Base-by-base conservation (phyloP, 2,113 vertebrate genomes). In the Dasypus novemcinctus region DNA sequence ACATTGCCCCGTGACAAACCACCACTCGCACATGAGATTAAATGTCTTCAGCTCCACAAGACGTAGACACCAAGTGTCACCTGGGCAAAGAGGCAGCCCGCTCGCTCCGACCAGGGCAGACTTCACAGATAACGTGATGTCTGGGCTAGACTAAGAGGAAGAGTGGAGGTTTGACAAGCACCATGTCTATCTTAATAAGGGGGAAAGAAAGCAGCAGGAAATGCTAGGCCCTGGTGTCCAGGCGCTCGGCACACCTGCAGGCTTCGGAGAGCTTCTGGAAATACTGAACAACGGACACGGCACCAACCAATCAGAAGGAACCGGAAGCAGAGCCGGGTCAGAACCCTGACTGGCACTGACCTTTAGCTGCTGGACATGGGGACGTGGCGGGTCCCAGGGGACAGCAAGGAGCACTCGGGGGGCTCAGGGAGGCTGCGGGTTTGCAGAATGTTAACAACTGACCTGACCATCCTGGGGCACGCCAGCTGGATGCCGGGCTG, bases 391-490 rank as follows among this genome's bases (percentile, higher is more conserved):
- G 68, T 72, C 36, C 20, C 29, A 13, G 17, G 18, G 29, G 11
- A 43, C 12, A 59, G 3, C 33, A 15, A 0, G 13, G 59, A 25
- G 10, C 25, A 14, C 49, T 33, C 25, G 27, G 43, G 36, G 23
- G 21, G 25, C n/a, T 76, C 68, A 1, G 54, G 21, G 23, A 4
- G 38, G 31, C 29, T 46, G 31, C 52, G 4, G 2, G 15, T 85
- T 80, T 79, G 29, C 88, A 80, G 2, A 59, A 33, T 68, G 80
- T 86, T 79, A 69, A 57, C 52, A 41, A 78, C 13, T 4, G 27
- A 15, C 33, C 49, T 18, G 5, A 13, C 64, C 12, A 11, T 2
- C 11, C 11, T 15, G 33, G 13, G 57, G n/a, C 2, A 3, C 0
- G 13, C 57, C n/a, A 5, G 33, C n/a, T 8, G 20, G 52, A 46